A percentile compares a stretch with the other conserved stretches of the same genome.
Evolutionary conservation across 1,140 invertebrate genomes (phyloP).

Genomic region (Doryteuthis pealeii): DNA sequence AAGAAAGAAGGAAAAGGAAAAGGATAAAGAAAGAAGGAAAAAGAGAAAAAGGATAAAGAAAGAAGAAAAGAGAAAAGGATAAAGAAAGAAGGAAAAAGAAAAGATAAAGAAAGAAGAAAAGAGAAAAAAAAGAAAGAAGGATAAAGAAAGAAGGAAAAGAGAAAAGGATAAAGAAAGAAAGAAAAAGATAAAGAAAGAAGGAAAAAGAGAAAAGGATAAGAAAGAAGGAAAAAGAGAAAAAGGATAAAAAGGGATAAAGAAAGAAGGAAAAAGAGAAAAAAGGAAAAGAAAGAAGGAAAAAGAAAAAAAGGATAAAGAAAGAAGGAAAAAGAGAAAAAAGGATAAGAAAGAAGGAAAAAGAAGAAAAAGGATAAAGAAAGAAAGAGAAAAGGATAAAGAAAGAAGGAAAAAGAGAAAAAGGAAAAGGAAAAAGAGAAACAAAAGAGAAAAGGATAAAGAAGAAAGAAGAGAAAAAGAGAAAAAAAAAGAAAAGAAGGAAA

Average conservation of each 20-base stretch:
- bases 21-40: no score
- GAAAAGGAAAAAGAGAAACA: neutral
- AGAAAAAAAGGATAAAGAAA: neutral
- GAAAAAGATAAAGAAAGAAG: neutral
- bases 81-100: no score
- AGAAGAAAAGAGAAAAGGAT: no score
- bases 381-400: neutral
- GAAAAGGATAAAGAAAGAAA: no score
- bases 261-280: neutral
- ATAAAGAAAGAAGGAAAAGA: no score
- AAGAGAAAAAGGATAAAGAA: no score
- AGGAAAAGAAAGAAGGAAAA: conserved; percentile 8
- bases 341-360: neutral
- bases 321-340: neutral
- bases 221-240: neutral
- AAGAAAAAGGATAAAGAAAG: conserved; percentile 3
- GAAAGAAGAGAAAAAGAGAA: neutral
- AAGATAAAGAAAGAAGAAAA: no score
- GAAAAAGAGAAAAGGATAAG: neutral
- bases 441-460: no score
- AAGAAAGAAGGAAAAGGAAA: no score
- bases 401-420: conserved; percentile 8
- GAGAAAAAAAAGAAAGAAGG: no score
- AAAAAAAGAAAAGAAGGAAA: conserved; percentile 9
- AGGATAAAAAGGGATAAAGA: no score